Base-by-base conservation (phyloP, 2,797 vertebrate species). In the Melanotaenia trifasciata region DNA sequence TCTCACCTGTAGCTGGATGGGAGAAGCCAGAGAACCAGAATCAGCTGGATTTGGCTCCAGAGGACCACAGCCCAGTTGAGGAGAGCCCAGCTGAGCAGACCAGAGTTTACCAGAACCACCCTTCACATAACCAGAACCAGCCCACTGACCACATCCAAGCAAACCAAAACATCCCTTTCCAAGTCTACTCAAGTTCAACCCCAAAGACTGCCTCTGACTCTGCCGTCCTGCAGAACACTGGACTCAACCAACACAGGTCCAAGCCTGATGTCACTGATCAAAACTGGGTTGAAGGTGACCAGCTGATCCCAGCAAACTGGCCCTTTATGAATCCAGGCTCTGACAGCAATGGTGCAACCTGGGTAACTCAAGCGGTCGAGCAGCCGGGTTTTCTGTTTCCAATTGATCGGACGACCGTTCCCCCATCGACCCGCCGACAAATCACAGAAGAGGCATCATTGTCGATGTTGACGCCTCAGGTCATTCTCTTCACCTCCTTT, bases 371-470 rank as follows among this genome's bases (percentile, higher is more conserved):
- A n/a, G 69, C 67, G 1, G 90, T 92, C 0, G 87, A 91, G 64
- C 92, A 91, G 67, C 94, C 93, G 0, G 94, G 93, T 26, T 93
- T 93, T 82, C 86, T 94, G 63, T 93, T 93, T 71, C 93, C 94
- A 0, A 78, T 83, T 7, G 40, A 70, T 10, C 75, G 67, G 66
- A 81, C 86, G 0, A 92, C 88, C 2, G 67, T 80, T 2, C 70
- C 12, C 32, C 79, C 87, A 0, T 28, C 74, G 0, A 36, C 77
- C 33, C 90, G 79, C 13, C 71, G 81, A 20, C 89, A 89, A 53
- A 92, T 93, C 64, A 93, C 92, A 51, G 94, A 94, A 47, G 94
- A 95, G 70, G 90, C 90, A 1, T 93, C 93, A 0, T 7, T 94
- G 84, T 87, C 90, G 0, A 54, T 72, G 81, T 63, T 81, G 8